These are phyloP conservation scores for Megastigmus dorsalis DNA, from an alignment of 2,888 invertebrate genomes.

Conservation along the genomic window DNA sequence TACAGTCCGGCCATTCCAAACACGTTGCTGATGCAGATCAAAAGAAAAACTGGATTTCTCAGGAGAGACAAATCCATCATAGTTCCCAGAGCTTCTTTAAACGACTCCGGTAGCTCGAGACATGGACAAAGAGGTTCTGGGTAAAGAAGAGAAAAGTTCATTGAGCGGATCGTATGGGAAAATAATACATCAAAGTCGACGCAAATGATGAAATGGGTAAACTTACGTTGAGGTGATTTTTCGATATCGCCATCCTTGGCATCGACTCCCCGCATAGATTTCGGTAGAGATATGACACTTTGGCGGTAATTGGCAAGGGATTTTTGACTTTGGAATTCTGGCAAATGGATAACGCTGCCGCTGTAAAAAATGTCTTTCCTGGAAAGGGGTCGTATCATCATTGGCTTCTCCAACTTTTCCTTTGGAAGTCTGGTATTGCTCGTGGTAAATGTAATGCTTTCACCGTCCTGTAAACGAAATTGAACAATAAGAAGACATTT, in stretches of 20 bases:
- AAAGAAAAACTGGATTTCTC: slow-evolving; percentile 91
- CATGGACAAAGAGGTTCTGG: slow-evolving; percentile 88
- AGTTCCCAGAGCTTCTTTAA: slow-evolving; percentile 87
- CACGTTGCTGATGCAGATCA: slow-evolving; percentile 94
- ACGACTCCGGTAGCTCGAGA: slow-evolving; percentile 84
- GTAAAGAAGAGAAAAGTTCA: slow-evolving; percentile 54
- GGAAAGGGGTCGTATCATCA: slow-evolving; percentile 92
- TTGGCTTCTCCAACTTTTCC: slow-evolving; percentile 78
- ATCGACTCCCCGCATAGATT: slow-evolving; percentile 76
- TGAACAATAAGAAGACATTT: too few relatives aligned
- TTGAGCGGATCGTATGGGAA: not conserved
- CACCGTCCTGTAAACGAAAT: slow-evolving; percentile 78
- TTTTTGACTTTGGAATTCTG: slow-evolving; percentile 94
- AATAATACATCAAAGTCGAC: too few relatives aligned
- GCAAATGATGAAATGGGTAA: too few relatives aligned
- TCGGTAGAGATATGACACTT: slow-evolving; percentile 91
- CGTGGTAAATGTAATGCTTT: slow-evolving; percentile 82
- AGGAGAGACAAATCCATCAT: slow-evolving; percentile 94
- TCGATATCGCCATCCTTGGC: slow-evolving; percentile 81
- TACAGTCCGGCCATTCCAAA: slow-evolving; percentile 98
- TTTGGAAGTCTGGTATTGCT: slow-evolving; percentile 73
- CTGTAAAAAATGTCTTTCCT: slow-evolving; percentile 98
- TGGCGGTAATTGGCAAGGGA: slow-evolving; percentile 92
- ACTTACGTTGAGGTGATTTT: slow-evolving; percentile 81
- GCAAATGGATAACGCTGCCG: slow-evolving; percentile 94